phyloP scores from a whole-genome alignment of 2,797 vertebrate genomes.

The Oryzias dopingdopingensis region DNA sequence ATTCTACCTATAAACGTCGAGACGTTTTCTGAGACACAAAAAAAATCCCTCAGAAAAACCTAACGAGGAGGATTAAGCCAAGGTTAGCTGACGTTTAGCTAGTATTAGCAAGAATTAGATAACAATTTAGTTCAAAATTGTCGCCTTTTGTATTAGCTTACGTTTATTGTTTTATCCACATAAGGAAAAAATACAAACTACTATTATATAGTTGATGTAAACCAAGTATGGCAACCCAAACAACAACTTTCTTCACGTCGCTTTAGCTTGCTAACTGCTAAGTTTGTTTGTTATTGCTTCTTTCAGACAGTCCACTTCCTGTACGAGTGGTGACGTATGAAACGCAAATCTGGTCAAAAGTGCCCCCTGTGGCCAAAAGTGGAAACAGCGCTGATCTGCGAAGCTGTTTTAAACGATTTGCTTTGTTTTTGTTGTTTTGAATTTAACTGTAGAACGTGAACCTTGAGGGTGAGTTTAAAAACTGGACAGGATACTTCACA shows the following conservation, averaged over 20 bases:
- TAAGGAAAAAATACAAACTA: background rate
- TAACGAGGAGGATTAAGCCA: conserved; percentile 47
- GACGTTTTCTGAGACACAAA: background rate
- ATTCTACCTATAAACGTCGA: background rate
- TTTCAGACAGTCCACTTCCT: conserved; percentile 10
- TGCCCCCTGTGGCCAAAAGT: conserved; percentile 24
- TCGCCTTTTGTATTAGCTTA: background rate
- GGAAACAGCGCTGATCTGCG: background rate
- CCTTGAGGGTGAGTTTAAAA: background rate
- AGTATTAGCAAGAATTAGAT: conserved; percentile 38
- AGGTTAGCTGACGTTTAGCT: conserved; percentile 33
- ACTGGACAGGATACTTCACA: background rate
- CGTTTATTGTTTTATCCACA: background rate
- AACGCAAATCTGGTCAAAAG: conserved; percentile 7
- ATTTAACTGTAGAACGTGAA: background rate
- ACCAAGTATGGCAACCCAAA: background rate
- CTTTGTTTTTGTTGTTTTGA: background rate
- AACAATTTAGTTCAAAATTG: conserved; percentile 17
- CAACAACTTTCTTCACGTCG: background rate
- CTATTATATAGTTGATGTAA: background rate
- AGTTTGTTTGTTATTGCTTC: conserved; percentile 59
- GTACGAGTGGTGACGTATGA: conserved; percentile 1
- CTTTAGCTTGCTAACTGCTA: conserved; percentile 18
- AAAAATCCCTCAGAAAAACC: conserved; percentile 16
- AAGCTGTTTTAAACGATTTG: background rate